phyloP scores from a whole-genome alignment of 1,140 invertebrate genomes.

The Heliconius himera region DNA sequence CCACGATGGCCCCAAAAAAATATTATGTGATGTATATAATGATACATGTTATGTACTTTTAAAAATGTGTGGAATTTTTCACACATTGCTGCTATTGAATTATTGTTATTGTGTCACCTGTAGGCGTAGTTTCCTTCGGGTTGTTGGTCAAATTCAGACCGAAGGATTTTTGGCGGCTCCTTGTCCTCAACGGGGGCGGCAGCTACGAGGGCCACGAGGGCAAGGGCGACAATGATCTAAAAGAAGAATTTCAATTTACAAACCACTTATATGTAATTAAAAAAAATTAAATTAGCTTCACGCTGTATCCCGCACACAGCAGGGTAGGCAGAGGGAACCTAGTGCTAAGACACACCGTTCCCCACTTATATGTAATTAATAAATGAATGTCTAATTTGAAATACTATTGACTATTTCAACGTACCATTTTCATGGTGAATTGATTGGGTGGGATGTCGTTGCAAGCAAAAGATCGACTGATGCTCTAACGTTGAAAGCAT shows the following conservation, averaged over 20 bases:
- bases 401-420: not conserved
- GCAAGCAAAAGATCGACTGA: constrained; percentile 69
- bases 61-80: not conserved
- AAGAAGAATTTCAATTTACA: not conserved
- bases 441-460: constrained; percentile 53
- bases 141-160: constrained; percentile 62
- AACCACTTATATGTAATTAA: not conserved
- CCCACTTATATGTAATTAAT: not conserved
- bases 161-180: constrained; percentile 58
- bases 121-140: constrained; percentile 66
- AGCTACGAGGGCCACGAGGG: constrained; percentile 62
- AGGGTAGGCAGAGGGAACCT: too few species aligned
- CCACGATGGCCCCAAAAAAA: too few species aligned
- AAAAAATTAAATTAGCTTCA: too few species aligned
- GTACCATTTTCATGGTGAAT: constrained; percentile 71
- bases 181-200: constrained; percentile 45
- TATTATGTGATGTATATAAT: too few species aligned
- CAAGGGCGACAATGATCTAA: constrained; percentile 71
- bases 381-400: not conserved
- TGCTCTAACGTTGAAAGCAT: constrained; percentile 53
- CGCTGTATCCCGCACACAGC: too few species aligned
- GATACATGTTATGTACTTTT: not conserved
- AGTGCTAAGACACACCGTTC: too few species aligned
- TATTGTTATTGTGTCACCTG: constrained; percentile 46
- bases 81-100: not conserved